These are phyloP conservation scores for Poecilia gillii DNA, from an alignment of 2,797 vertebrate species.

Conservation along the genomic window DNA sequence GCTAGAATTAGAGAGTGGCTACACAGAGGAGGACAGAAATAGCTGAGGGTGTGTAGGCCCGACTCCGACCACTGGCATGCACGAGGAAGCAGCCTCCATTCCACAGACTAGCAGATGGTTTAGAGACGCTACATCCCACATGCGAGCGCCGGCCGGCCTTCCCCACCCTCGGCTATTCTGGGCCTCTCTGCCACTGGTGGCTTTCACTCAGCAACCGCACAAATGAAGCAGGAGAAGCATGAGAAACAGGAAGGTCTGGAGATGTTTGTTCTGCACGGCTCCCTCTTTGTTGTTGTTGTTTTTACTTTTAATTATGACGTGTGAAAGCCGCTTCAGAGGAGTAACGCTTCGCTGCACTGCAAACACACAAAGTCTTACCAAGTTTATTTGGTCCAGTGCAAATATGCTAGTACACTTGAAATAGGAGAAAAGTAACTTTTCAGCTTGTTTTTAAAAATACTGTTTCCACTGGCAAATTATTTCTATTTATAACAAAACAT, in stretches of 20 bases:
- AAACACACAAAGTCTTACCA: no score
- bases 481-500: no score
- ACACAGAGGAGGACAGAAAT: constrained; percentile 72
- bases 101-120: constrained; percentile 71
- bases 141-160: constrained; percentile 67
- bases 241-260: constrained; percentile 49
- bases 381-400: no score
- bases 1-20: constrained; percentile 21
- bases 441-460: no score
- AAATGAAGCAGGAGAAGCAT: constrained; percentile 59
- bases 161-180: constrained; percentile 78
- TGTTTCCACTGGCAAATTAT: no score
- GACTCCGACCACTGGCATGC: constrained; percentile 83
- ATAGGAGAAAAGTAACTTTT: no score
- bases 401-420: no score
- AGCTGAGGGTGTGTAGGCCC: constrained; percentile 83
- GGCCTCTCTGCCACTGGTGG: constrained; percentile 67
- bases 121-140: constrained; percentile 75
- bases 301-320: constrained; percentile 12
- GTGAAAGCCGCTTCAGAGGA: constrained; percentile 38
- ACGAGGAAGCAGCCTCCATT: constrained; percentile 80
- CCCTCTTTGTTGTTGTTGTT: constrained; percentile 22
- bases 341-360: not conserved
- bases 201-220: constrained; percentile 72
- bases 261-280: constrained; percentile 49